A percentile compares a stretch with the other conserved stretches of the same genome.
These are phyloP conservation scores for Lamproptera curius DNA, from an alignment of 2,888 invertebrate genomes.

Conservation along the genomic window DNA sequence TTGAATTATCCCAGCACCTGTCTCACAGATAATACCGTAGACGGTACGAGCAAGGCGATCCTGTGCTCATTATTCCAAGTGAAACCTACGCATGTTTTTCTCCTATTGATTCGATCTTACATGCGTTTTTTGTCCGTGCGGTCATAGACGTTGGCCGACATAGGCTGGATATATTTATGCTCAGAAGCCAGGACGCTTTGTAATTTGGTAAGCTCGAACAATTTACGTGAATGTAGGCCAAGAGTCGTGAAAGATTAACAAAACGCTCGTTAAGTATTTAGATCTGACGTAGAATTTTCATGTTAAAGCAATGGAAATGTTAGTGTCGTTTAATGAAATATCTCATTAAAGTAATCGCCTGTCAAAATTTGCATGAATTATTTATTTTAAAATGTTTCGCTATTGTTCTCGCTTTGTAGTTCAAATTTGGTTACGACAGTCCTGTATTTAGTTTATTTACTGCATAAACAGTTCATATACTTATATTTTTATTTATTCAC, in stretches of 20 bases:
- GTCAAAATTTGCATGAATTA: too few relatives aligned
- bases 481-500: too few relatives aligned
- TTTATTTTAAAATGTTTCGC: too few relatives aligned
- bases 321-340: too few relatives aligned
- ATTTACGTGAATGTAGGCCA: not conserved
- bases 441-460: too few relatives aligned
- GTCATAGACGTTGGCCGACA: conserved; percentile 7
- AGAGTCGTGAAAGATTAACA: not conserved
- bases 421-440: too few relatives aligned
- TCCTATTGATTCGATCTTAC: conserved; percentile 12
- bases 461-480: too few relatives aligned
- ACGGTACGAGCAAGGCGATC: too few relatives aligned
- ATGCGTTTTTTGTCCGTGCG: conserved; percentile 10
- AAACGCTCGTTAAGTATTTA: not conserved
- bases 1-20: too few relatives aligned
- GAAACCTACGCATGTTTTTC: conserved; percentile 16
- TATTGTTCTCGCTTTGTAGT: too few relatives aligned
- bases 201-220: not conserved
- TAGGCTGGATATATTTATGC: conserved; percentile 10
- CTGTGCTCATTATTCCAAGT: conserved; percentile 30
- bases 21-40: conserved; percentile 34
- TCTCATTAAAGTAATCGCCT: too few relatives aligned
- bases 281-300: not conserved
- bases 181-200: not conserved
- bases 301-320: not conserved